Conservation (phyloP, 2,797 vertebrate genomes). For the Muscicapa comitata region DNA sequence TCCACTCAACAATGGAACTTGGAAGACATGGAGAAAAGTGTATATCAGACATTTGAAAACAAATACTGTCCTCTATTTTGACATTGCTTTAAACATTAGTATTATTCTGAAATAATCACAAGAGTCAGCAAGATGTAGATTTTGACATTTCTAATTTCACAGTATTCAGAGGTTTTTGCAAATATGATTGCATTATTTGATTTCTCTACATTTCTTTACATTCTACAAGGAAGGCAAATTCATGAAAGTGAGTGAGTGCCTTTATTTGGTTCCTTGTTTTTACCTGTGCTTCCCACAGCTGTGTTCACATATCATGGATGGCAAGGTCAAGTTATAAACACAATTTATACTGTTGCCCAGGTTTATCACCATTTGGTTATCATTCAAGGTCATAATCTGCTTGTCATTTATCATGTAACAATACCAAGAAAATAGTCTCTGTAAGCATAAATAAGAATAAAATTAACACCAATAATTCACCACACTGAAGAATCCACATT, state of each 20-base stretch:
- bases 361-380: neutral
- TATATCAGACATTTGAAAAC: neutral
- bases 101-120: neutral
- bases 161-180: neutral
- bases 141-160: neutral
- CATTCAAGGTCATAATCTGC: neutral
- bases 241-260: neutral
- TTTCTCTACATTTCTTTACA: neutral
- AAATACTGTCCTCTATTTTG: neutral
- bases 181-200: neutral
- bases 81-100: neutral
- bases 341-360: neutral
- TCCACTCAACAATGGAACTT: neutral
- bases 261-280: neutral
- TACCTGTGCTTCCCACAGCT: neutral
- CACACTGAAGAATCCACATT: neutral
- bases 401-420: neutral
- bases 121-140: neutral
- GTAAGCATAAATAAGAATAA: constrained; percentile 16
- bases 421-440: neutral
- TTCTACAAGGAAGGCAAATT: neutral
- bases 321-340: neutral
- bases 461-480: neutral
- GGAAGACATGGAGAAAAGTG: neutral
- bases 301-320: neutral